Conservation (phyloP, 2,797 vertebrate genomes). For the Characodon lateralis region DNA sequence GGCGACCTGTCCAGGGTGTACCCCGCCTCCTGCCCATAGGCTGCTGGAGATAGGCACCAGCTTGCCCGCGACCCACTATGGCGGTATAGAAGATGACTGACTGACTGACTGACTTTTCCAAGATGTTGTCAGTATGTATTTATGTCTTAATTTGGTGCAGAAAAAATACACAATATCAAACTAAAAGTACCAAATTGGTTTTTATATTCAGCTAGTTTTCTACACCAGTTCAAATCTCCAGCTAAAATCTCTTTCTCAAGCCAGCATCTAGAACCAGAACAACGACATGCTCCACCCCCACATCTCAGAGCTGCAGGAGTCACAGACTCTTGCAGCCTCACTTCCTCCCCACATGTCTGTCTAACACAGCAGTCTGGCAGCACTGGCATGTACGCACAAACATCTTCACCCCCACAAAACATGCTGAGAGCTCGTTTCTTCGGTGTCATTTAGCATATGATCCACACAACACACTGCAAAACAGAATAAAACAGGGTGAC, state of each 20-base stretch:
- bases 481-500: conserved; percentile 15
- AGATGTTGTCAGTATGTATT: not conserved
- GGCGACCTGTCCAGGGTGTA: too few species aligned
- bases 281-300: conserved; percentile 12
- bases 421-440: conserved; percentile 31
- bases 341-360: conserved; percentile 32
- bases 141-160: not conserved
- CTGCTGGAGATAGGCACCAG: too few species aligned
- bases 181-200: not conserved
- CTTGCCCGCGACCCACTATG: too few species aligned
- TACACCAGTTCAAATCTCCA: conserved; percentile 17
- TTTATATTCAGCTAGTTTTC: not conserved
- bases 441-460: conserved; percentile 32
- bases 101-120: not conserved
- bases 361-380: conserved; percentile 45
- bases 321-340: conserved; percentile 30
- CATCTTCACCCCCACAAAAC: conserved; percentile 7
- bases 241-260: not conserved
- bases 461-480: conserved; percentile 22
- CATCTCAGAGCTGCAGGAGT: not conserved
- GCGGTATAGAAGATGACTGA: too few species aligned
- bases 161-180: not conserved
- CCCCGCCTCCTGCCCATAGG: too few species aligned
- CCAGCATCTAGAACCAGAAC: not conserved
- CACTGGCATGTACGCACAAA: conserved; percentile 23